phyloP scores from a whole-genome alignment of 2,797 vertebrate genomes.

The Pristis pectinata region DNA sequence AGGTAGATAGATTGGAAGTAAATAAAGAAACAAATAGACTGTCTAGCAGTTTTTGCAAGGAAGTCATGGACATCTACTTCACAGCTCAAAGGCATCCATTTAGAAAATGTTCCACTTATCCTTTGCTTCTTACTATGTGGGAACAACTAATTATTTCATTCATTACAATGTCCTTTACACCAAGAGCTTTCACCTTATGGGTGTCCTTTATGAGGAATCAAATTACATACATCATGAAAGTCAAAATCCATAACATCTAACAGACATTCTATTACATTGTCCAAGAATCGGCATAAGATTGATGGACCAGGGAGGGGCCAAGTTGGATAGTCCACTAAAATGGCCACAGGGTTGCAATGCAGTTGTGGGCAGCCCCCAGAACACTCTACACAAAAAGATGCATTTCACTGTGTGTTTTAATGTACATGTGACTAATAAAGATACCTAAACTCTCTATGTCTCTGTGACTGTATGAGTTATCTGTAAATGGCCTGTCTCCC shows the following conservation, averaged over 20 bases:
- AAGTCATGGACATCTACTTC: not conserved
- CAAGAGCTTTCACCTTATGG: not conserved
- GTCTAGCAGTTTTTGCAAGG: not conserved
- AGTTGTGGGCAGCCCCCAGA: too few relatives aligned
- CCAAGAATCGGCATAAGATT: not conserved
- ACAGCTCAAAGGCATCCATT: not conserved
- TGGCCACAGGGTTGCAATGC: too few relatives aligned
- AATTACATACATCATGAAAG: not conserved
- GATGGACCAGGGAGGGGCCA: not conserved
- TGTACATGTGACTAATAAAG: too few relatives aligned
- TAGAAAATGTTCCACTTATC: not conserved
- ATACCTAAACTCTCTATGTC: too few relatives aligned
- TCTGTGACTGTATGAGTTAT: too few relatives aligned
- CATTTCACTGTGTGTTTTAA: too few relatives aligned
- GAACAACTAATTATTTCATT: not conserved
- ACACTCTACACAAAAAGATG: too few relatives aligned
- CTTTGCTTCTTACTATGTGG: not conserved
- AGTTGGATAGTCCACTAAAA: too few relatives aligned
- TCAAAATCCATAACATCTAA: not conserved
- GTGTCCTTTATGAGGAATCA: not conserved
- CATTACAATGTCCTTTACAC: not conserved
- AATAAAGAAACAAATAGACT: too few relatives aligned
- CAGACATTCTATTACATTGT: not conserved
- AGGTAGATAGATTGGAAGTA: too few relatives aligned
- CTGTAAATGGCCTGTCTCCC: too few relatives aligned